These are phyloP conservation scores for Archegozetes longisetosus DNA, from an alignment of 1,140 invertebrate genomes.

Conservation along the genomic window DNA sequence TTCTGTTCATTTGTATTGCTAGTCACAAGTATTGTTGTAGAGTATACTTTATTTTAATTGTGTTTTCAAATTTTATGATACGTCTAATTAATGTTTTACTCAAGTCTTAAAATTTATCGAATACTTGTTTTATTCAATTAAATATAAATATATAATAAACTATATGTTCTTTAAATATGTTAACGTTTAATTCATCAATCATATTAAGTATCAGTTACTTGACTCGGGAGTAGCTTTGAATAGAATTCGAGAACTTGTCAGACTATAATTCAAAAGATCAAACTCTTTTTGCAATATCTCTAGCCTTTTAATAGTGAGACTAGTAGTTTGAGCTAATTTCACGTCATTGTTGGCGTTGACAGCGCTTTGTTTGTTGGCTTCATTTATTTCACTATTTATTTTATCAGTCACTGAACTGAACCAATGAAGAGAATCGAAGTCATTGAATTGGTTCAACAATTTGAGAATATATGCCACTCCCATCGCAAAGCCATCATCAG, in stretches of 20 bases:
- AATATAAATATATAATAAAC: no score
- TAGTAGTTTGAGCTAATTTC: conserved; percentile 70
- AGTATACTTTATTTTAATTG: neutral
- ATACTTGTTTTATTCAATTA: no score
- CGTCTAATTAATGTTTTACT: neutral
- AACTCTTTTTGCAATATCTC: conserved; percentile 71
- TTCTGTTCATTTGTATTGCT: neutral
- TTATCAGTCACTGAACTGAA: conserved; percentile 70
- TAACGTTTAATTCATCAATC: no score
- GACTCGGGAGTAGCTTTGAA: conserved; percentile 7
- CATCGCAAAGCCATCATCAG: conserved; percentile 96
- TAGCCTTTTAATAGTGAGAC: conserved; percentile 73
- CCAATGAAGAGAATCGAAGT: conserved; percentile 91
- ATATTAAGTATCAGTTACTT: neutral
- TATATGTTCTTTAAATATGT: no score
- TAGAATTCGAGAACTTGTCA: conserved; percentile 41
- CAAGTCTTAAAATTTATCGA: no score
- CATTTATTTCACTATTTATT: conserved; percentile 2
- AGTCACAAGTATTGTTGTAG: neutral
- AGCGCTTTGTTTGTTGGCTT: neutral
- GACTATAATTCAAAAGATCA: conserved; percentile 70
- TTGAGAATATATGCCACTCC: conserved; percentile 57
- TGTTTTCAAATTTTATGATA: neutral
- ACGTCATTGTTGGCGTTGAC: conserved; percentile 38
- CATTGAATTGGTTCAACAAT: conserved; percentile 45